Conservation (phyloP, 2,113 vertebrate species). For the Hypomesus transpacificus region DNA sequence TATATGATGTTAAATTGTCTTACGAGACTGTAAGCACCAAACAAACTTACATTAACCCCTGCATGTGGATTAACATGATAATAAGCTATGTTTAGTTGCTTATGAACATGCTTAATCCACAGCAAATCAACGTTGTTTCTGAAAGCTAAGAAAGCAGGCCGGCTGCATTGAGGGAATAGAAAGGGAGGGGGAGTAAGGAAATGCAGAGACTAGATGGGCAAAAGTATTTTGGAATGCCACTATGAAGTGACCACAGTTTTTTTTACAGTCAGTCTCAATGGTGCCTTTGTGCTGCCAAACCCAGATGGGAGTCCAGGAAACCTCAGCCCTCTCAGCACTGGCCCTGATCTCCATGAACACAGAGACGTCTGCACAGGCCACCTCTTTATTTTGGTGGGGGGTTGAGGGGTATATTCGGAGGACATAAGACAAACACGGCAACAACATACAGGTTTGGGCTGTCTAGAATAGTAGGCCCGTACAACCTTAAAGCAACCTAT, state of each 20-base stretch:
- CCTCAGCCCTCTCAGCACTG: conserved; percentile 34
- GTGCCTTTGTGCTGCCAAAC: conserved; percentile 53
- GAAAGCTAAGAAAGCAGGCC: neutral
- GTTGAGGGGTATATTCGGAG: neutral
- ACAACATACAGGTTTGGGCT: too few relatives aligned
- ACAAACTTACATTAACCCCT: neutral
- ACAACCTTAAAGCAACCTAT: too few relatives aligned
- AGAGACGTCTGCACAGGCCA: conserved; percentile 35
- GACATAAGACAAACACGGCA: neutral
- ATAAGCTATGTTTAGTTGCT: too few relatives aligned
- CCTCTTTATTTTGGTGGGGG: conserved; percentile 50
- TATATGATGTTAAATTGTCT: neutral
- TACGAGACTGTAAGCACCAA: neutral
- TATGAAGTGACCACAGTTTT: conserved; percentile 48
- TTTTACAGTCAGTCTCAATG: conserved; percentile 55
- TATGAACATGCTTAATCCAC: too few relatives aligned
- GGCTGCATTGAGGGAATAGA: neutral
- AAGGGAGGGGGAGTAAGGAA: conserved; percentile 33
- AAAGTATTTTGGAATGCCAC: conserved; percentile 48
- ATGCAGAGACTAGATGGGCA: conserved; percentile 29
- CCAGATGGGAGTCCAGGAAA: conserved; percentile 56
- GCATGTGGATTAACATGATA: neutral
- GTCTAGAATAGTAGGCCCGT: too few relatives aligned
- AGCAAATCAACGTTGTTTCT: too few relatives aligned
- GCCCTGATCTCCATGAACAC: conserved; percentile 44